Evolutionary conservation across 2,797 vertebrate species (phyloP).

Genomic region (Pteronotus mesoamericanus): DNA sequence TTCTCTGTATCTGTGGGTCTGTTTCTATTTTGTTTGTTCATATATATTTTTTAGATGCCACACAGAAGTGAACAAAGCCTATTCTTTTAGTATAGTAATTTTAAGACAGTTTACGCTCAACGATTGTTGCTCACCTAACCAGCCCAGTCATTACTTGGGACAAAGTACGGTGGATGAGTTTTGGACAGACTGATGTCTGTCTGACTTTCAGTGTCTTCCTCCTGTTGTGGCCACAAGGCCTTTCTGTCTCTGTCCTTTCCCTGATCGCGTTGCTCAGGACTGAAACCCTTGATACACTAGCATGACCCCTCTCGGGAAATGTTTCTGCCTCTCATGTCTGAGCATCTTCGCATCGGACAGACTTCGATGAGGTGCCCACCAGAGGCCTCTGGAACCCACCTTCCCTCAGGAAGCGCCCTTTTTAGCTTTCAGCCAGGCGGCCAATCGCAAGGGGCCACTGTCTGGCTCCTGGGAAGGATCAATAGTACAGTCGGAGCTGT

Average conservation of each 20-base stretch:
- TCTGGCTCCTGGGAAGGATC: not conserved
- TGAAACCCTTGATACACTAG: fast-evolving
- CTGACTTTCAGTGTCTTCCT: not conserved
- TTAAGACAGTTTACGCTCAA: not conserved
- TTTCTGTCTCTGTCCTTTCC: not conserved
- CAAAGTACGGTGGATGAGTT: not conserved
- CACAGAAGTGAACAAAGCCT: not conserved
- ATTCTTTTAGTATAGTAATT: conserved; percentile 5
- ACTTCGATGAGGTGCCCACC: not conserved
- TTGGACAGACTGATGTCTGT: not conserved
- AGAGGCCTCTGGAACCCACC: not conserved
- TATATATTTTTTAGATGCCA: not conserved
- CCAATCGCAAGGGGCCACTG: not conserved
- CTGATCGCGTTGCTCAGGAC: not conserved
- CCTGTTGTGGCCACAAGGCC: not conserved
- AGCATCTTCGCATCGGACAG: not conserved
- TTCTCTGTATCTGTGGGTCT: not conserved
- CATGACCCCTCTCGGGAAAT: not conserved
- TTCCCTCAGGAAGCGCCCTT: not conserved
- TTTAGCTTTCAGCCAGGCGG: not conserved
- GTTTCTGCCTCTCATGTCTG: fast-evolving
- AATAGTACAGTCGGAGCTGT: not conserved
- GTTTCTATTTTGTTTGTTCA: not conserved
- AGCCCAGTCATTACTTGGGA: not conserved
- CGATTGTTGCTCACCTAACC: not conserved